Percentiles rank a stretch among this genome's conserved stretches.
These are phyloP conservation scores for Fissipunctia ypsillon DNA, from an alignment of 2,888 invertebrate species.

Conservation along the genomic window DNA sequence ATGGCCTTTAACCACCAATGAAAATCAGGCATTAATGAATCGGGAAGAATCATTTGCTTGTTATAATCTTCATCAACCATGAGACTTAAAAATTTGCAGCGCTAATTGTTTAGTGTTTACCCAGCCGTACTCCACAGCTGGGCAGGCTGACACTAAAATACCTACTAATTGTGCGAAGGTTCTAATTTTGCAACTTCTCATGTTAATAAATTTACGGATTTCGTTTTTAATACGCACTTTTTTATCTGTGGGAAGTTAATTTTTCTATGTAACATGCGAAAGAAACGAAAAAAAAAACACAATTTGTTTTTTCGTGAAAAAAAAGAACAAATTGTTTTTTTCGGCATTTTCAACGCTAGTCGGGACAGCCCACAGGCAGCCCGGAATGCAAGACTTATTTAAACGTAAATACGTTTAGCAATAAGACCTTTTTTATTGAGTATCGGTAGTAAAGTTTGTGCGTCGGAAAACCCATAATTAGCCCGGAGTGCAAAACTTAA, in stretches of 20 bases:
- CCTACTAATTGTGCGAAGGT: constrained; percentile 5
- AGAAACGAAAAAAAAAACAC: no score
- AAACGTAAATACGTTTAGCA: constrained; percentile 5
- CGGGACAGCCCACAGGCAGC: constrained; percentile 3
- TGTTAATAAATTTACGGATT: constrained; percentile 1
- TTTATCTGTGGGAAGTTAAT: neutral
- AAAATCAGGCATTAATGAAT: constrained; percentile 2
- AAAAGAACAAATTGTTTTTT: no score
- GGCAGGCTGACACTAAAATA: constrained; percentile 9
- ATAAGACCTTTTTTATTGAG: neutral
- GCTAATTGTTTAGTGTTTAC: constrained; percentile 6
- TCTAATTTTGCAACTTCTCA: constrained; percentile 1
- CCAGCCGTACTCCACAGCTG: constrained; percentile 10
- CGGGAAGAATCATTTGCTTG: constrained; percentile 8
- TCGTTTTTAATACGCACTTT: constrained; percentile 8
- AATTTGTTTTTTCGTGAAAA: no score
- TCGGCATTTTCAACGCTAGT: no score
- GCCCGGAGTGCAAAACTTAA: constrained; percentile 7
- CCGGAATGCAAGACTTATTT: constrained; percentile 6
- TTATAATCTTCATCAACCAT: neutral
- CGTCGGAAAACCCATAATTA: constrained; percentile 9
- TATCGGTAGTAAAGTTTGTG: constrained; percentile 10
- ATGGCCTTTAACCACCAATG: constrained; percentile 9
- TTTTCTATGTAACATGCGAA: no score
- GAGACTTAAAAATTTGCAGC: constrained; percentile 6